These are phyloP conservation scores for Orgyia antiqua DNA, from an alignment of 2,888 invertebrate species.

Conservation along the genomic window DNA sequence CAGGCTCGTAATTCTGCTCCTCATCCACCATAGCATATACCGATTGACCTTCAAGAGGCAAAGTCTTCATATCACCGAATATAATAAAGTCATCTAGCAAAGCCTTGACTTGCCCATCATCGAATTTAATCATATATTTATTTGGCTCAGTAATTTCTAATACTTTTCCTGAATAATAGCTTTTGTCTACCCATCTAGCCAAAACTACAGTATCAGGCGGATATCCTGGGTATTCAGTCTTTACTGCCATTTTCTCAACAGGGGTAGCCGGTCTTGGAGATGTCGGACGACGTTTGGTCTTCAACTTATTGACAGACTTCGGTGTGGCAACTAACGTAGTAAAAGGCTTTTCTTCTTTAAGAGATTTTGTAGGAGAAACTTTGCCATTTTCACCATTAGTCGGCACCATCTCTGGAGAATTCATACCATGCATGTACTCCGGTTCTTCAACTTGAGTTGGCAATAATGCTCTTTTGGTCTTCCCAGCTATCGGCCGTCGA, in stretches of 20 bases:
- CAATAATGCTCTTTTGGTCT: conserved; percentile 62
- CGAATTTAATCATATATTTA: conserved; percentile 81
- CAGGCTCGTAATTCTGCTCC: conserved; percentile 74
- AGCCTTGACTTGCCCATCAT: conserved; percentile 79
- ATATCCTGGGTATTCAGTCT: conserved; percentile 56
- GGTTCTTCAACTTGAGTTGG: conserved; percentile 67
- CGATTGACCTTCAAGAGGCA: conserved; percentile 73
- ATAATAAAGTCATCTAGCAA: conserved; percentile 80
- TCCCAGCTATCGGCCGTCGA: conserved; percentile 57
- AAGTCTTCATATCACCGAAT: conserved; percentile 68
- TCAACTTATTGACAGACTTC: conserved; percentile 62
- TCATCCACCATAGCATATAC: conserved; percentile 76
- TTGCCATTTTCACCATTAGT: conserved; percentile 55
- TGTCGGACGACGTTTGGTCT: conserved; percentile 59
- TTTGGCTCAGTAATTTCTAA: conserved; percentile 74
- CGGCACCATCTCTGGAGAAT: conserved; percentile 71
- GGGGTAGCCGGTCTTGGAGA: conserved; percentile 67
- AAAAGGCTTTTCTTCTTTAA: conserved; percentile 60
- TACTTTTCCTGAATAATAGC: conserved; percentile 82
- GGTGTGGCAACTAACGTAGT: conserved; percentile 56
- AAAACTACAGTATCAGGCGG: conserved; percentile 73
- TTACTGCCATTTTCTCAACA: conserved; percentile 50
- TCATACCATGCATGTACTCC: conserved; percentile 64
- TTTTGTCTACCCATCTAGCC: conserved; percentile 83
- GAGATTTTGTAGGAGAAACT: conserved; percentile 48